phyloP scores from a whole-genome alignment of 2,888 invertebrate genomes.

The Allygus modestus region DNA sequence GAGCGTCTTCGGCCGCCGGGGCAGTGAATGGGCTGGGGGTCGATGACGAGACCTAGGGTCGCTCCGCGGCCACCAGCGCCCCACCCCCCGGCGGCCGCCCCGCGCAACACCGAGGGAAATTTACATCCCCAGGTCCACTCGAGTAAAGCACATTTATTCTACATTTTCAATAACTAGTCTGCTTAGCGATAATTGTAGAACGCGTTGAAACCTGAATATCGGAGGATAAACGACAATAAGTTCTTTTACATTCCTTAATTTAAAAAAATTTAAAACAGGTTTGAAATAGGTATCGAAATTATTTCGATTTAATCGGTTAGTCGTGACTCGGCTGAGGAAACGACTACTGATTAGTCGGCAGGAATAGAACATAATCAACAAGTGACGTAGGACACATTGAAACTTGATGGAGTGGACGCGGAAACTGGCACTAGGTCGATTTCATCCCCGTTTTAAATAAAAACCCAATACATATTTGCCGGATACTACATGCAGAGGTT shows the following conservation, averaged over 20 bases:
- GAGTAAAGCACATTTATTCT: neutral
- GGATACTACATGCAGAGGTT: no score
- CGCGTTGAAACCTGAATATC: neutral
- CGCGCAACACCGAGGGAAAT: constrained; percentile 20
- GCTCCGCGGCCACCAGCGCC: neutral
- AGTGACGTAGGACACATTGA: no score
- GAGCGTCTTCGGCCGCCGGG: neutral
- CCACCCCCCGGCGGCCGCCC: neutral
- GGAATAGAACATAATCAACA: neutral
- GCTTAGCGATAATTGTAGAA: neutral
- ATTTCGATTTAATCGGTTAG: neutral
- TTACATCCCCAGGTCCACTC: neutral
- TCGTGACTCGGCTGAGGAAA: neutral
- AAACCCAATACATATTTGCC: no score
- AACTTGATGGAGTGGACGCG: no score
- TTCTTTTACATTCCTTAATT: neutral
- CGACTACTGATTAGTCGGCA: neutral
- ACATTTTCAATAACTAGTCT: neutral
- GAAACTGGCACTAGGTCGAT: no score
- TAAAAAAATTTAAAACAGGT: no score
- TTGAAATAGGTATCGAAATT: neutral
- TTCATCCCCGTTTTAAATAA: no score
- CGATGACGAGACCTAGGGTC: neutral
- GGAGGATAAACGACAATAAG: neutral
- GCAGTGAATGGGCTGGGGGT: neutral